A percentile compares a stretch with the other conserved stretches of the same genome.
Evolutionary conservation across 2,113 vertebrate species (phyloP).

Genomic region (Lamprotornis superbus): DNA sequence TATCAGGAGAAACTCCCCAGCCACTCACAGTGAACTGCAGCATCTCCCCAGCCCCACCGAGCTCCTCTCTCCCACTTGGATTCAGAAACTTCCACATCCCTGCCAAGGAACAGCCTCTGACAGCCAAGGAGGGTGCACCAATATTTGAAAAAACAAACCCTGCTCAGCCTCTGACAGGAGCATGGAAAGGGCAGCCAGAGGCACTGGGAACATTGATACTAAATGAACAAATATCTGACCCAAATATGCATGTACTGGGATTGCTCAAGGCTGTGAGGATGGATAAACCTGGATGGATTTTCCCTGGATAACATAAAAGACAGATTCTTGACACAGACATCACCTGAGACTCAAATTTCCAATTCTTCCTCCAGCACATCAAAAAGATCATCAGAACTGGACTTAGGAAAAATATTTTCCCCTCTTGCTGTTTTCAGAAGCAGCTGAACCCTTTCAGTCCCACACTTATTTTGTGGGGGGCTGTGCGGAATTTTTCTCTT

Average conservation of each 20-base stretch:
- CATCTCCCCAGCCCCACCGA: not conserved
- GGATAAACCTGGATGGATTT: not conserved
- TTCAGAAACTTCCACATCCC: not conserved
- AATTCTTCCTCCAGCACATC: not conserved
- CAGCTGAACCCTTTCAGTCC: not conserved
- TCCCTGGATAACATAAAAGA: not conserved
- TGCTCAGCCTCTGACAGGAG: not conserved
- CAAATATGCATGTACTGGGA: not conserved
- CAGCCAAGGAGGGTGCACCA: not conserved
- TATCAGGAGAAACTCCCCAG: not conserved
- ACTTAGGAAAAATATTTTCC: not conserved
- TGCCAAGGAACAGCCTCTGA: not conserved
- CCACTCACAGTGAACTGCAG: not conserved
- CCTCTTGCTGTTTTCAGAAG: not conserved
- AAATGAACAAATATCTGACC: not conserved
- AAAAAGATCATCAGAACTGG: not conserved
- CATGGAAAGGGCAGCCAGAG: not conserved
- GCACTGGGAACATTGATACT: not conserved
- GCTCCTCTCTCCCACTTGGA: not conserved
- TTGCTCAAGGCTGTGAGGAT: not conserved
- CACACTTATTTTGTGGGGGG: not conserved
- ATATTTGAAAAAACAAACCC: not conserved
- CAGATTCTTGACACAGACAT: constrained; percentile 18
- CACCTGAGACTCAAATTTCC: not conserved
- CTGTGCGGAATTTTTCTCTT: not conserved